These are phyloP conservation scores for Cheilosia soror DNA, from an alignment of 2,888 invertebrate species.

Conservation along the genomic window DNA sequence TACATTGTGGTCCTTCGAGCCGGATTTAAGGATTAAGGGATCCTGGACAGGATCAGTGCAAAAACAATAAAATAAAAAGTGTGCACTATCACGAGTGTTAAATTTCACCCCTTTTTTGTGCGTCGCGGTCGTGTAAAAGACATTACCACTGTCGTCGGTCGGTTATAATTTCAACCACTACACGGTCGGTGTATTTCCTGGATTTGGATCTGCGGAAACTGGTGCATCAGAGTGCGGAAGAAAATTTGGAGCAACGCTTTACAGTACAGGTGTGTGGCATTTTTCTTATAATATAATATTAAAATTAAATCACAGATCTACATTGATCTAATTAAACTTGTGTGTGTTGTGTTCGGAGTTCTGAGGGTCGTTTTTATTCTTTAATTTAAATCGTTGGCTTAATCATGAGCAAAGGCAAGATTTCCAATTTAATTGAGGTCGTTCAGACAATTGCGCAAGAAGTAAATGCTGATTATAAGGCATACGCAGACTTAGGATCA, in stretches of 20 bases:
- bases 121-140: background rate
- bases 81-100: background rate
- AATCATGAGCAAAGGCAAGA: constrained; percentile 11
- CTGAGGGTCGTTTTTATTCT: background rate
- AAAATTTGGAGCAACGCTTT: background rate
- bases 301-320: background rate
- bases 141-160: too few relatives aligned
- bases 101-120: background rate
- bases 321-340: background rate
- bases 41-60: background rate
- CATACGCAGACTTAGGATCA: background rate
- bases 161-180: too few relatives aligned
- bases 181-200: background rate
- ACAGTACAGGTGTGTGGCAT: constrained; percentile 10
- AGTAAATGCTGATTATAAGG: constrained; percentile 7
- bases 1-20: background rate
- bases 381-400: background rate
- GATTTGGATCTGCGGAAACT: background rate
- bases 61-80: background rate
- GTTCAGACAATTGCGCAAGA: constrained; percentile 18
- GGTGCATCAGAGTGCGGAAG: background rate
- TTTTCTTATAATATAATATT: background rate
- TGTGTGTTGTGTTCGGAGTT: background rate
- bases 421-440: background rate
- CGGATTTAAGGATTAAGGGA: background rate